These are phyloP conservation scores for Lepas anatifera DNA, from an alignment of 2,888 invertebrate genomes.

Conservation along the genomic window DNA sequence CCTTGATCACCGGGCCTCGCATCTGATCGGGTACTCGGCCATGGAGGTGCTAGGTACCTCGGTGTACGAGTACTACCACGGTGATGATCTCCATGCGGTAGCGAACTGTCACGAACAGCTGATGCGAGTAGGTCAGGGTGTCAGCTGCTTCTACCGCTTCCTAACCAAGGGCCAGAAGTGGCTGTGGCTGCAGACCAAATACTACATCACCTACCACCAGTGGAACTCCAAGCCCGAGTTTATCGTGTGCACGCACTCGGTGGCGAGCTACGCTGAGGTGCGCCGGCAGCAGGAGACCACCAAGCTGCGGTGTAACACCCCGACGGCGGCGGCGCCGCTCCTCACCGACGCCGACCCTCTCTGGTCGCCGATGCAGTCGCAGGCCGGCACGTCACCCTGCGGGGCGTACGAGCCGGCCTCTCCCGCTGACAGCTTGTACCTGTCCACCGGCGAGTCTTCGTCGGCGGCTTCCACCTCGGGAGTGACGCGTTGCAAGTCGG, in stretches of 20 bases:
- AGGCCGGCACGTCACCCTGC: background rate
- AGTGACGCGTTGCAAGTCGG: constrained; percentile 5
- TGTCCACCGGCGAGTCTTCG: constrained; percentile 5
- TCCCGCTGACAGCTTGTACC: constrained; percentile 2
- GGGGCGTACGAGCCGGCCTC: constrained; percentile 15
- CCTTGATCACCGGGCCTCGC: constrained; percentile 77
- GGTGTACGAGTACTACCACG: constrained; percentile 90
- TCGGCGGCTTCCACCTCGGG: background rate
- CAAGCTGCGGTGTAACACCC: constrained; percentile 31
- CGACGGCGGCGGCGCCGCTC: background rate
- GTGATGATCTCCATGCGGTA: constrained; percentile 81
- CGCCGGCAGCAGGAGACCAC: background rate
- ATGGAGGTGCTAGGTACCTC: constrained; percentile 92
- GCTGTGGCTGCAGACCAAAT: constrained; percentile 79
- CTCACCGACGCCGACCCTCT: background rate
- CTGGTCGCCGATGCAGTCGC: background rate
- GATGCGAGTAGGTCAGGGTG: constrained; percentile 85
- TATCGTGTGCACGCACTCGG: constrained; percentile 85
- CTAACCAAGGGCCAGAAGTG: constrained; percentile 89
- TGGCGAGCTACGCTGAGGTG: constrained; percentile 50
- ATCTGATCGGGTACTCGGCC: constrained; percentile 83
- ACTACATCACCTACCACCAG: constrained; percentile 84
- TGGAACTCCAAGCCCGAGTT: constrained; percentile 97
- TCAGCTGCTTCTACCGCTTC: constrained; percentile 82
- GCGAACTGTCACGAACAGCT: constrained; percentile 73